Evolutionary conservation across 2,113 vertebrate genomes (phyloP), one percentile per base, ranked within the genome.

Genomic region (Apodemus speciosus): DNA sequence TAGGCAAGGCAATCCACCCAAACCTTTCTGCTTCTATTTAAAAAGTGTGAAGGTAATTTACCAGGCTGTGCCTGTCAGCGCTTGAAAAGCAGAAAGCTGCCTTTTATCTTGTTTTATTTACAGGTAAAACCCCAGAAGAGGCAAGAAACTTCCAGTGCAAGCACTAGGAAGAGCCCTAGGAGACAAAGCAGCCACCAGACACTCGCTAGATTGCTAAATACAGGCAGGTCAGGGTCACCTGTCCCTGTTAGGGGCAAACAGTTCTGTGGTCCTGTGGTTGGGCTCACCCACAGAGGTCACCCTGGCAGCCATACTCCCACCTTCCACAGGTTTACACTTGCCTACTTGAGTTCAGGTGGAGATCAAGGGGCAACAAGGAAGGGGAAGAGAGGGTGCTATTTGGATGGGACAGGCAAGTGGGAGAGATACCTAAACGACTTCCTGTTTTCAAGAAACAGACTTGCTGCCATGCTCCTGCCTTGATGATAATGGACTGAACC

Each of bases 21-120:
- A 97, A 95, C 95, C 97, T 97, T 97, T 98, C 97, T 97, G 97
- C 95, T 98, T 97, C 92, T 96, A 80, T 96, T 97, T 92, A 96
- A 97, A 97, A 97, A 94, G 93, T 60, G 92, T 83, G 94, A 97
- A 98, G 95, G 97, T 96, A 98, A 98, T 98, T 98, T 98, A 97
- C 96, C 71, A 83, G 96, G 97, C 97, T 96, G 94, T 9, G 96
- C 93, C 97, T 98, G 97, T 97, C 98, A 97, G 94, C 32, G 0
- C 92, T 89, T 97, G 97, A 97, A 97, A 97, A 95, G 93, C 90
- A 94, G 95, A 97, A 97, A 94, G 86, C 38, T 92, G 86, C 95
- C 97, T 97, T 98, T 97, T 97, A 98, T 97, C 97, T 93, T n/a
- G 18, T 94, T 96, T 98, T 98, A 98, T 98, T 98, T 98, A 97